A percentile compares a stretch with the other conserved stretches of the same genome.
phyloP scores from a whole-genome alignment of 2,113 vertebrate genomes.

The Octodon degus region DNA sequence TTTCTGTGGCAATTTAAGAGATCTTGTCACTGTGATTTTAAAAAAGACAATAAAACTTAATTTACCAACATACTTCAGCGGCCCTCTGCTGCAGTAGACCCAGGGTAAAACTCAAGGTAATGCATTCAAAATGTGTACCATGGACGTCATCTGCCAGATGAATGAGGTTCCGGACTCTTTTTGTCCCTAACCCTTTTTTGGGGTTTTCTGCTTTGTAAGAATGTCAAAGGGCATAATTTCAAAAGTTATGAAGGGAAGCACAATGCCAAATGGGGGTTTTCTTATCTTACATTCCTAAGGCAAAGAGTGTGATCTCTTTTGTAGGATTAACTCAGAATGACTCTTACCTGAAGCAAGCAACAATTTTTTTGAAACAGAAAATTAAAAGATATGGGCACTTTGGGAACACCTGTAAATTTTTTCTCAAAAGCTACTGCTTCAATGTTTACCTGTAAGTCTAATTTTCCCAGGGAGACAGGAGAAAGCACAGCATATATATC shows the following conservation, averaged over 20 bases:
- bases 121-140: not conserved
- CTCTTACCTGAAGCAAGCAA: not conserved
- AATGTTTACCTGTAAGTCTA: not conserved
- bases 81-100: not conserved
- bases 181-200: not conserved
- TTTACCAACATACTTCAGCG: not conserved
- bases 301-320: not conserved
- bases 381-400: not conserved
- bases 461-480: not conserved
- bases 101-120: not conserved
- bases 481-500: not conserved
- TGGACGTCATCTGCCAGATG: not conserved
- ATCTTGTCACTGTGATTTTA: not conserved
- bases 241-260: not conserved
- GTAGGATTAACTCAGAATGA: not conserved
- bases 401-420: slow-evolving; percentile 21
- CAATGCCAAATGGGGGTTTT: not conserved
- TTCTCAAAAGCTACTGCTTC: not conserved
- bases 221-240: not conserved
- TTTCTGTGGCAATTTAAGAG: not conserved
- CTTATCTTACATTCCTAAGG: not conserved
- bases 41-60: not conserved
- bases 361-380: slow-evolving; percentile 40
- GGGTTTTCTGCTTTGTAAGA: not conserved
- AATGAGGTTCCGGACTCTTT: not conserved